A percentile compares a stretch with the other conserved stretches of the same genome.
These are phyloP conservation scores for pig (Sus scrofa) DNA, from an alignment of 2,113 vertebrate genomes.

Conservation along the genomic window DNA sequence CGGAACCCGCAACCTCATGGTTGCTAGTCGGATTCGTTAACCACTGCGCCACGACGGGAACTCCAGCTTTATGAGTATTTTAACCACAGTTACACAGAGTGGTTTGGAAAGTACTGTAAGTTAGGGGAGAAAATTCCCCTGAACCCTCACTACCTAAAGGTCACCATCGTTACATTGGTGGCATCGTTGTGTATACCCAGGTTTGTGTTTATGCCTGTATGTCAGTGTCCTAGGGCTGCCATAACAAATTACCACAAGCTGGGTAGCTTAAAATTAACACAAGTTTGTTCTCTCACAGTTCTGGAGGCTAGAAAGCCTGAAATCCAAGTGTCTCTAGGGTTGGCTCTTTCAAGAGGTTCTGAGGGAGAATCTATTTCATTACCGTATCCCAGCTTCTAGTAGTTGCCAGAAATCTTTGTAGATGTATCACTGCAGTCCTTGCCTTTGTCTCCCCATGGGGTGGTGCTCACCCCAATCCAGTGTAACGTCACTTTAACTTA, in stretches of 20 bases:
- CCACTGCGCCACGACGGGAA: too few species aligned
- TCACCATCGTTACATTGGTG: background rate
- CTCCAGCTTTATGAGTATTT: background rate
- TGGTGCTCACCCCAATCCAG: background rate
- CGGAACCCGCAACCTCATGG: too few species aligned
- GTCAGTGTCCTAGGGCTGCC: background rate
- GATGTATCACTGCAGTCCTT: background rate
- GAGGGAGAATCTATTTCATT: background rate
- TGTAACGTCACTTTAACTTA: background rate
- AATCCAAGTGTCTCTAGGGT: background rate
- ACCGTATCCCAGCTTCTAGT: background rate
- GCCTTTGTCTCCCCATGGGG: background rate
- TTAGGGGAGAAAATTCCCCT: background rate
- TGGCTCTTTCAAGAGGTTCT: background rate
- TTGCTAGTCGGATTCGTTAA: too few species aligned
- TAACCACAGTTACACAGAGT: background rate
- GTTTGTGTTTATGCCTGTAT: background rate
- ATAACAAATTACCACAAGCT: too few species aligned
- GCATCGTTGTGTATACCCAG: background rate
- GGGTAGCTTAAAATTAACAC: background rate
- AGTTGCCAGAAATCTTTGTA: background rate
- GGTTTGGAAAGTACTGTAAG: background rate
- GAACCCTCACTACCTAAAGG: background rate
- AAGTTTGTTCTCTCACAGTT: background rate
- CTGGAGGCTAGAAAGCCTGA: background rate